These are phyloP conservation scores for Gastracanthus pulcherrimus DNA, from an alignment of 2,888 invertebrate genomes.

Conservation along the genomic window DNA sequence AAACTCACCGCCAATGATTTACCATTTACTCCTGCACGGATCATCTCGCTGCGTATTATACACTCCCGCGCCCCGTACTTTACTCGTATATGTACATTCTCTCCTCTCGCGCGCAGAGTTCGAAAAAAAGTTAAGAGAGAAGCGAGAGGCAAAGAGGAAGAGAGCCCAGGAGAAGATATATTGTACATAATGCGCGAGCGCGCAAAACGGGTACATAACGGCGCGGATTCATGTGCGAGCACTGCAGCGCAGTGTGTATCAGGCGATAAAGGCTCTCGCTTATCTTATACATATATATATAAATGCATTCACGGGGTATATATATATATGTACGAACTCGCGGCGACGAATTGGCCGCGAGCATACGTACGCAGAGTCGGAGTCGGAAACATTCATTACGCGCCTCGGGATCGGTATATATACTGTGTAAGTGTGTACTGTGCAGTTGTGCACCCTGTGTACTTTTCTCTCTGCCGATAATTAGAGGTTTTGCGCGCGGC, in stretches of 20 bases:
- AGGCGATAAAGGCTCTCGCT: conserved; percentile 9
- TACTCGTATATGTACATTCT: not conserved
- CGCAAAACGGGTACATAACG: conserved; percentile 37
- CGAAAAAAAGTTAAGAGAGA: not conserved
- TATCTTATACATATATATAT: too few species aligned
- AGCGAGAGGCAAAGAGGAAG: not conserved
- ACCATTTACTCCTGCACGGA: conserved; percentile 37
- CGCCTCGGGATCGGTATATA: not conserved
- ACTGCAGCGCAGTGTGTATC: not conserved
- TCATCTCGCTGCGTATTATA: conserved; percentile 21
- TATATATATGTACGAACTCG: not conserved
- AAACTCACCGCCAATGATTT: conserved; percentile 9
- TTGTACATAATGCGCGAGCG: conserved; percentile 28
- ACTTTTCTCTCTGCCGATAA: not conserved
- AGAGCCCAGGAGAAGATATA: conserved; percentile 2
- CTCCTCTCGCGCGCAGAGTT: not conserved
- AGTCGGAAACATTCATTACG: conserved; percentile 42
- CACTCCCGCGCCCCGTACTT: not conserved
- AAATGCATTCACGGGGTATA: not conserved
- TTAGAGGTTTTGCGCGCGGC: conserved; percentile 9
- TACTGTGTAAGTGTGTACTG: too few species aligned
- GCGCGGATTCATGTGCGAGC: not conserved
- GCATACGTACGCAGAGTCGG: not conserved
- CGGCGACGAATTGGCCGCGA: conserved; percentile 4
- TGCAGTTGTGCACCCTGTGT: not conserved